Percentiles rank a stretch among this genome's conserved stretches.
phyloP scores from a whole-genome alignment of 2,797 vertebrate species.

The Bradypodion ventrale region DNA sequence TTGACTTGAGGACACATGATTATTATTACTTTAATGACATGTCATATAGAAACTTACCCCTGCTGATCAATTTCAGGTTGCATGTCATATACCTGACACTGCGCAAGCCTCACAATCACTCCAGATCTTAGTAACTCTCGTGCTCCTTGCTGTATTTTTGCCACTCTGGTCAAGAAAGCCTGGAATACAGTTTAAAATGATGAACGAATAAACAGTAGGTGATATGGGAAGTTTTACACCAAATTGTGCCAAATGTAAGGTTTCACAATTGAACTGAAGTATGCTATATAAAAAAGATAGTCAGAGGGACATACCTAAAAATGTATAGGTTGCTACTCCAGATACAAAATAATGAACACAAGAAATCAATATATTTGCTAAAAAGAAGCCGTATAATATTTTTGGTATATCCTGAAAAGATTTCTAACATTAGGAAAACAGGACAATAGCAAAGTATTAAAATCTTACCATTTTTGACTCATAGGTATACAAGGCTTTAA shows the following conservation, averaged over 20 bases:
- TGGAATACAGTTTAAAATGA: conserved; percentile 58
- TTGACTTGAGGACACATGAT: too few species aligned
- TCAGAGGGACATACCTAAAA: too few species aligned
- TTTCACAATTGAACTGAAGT: too few species aligned
- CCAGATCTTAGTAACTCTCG: conserved; percentile 92
- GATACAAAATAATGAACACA: too few species aligned
- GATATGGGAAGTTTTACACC: not conserved
- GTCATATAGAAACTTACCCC: conserved; percentile 77
- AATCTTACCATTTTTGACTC: conserved; percentile 95
- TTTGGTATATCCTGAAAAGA: too few species aligned
- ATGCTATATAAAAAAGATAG: too few species aligned
- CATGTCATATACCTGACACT: conserved; percentile 97
- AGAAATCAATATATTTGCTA: too few species aligned
- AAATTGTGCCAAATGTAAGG: too few species aligned
- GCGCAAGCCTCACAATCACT: conserved; percentile 88
- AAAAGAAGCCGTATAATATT: too few species aligned
- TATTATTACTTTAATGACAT: not conserved
- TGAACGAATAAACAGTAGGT: not conserved
- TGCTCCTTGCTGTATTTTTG: conserved; percentile 90
- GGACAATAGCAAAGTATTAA: not conserved
- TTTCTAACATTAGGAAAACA: not conserved
- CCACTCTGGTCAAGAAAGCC: conserved; percentile 94
- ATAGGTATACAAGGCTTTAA: conserved; percentile 95
- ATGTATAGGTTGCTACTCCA: too few species aligned
- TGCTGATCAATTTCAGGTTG: conserved; percentile 89